Base-by-base conservation (phyloP, 2,888 invertebrate genomes). In the Junonia oenone region DNA sequence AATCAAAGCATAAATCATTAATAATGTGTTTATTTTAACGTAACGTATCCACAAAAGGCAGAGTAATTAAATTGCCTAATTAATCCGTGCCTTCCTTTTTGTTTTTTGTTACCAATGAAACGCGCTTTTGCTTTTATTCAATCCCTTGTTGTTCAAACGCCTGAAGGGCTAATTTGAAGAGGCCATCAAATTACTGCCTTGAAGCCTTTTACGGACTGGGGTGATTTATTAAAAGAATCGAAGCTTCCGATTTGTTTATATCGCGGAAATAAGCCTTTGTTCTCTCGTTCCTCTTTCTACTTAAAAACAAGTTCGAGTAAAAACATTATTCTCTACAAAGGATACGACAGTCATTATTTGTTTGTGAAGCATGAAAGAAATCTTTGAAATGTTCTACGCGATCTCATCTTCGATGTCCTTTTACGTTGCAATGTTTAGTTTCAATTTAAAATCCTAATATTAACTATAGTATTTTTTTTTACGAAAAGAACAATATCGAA, bases 171-270 rank as follows among this genome's bases (percentile, higher is more conserved):
- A 74, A 75, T 81, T 78, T 72, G 70, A 70, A 74, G 69, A 71
- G 70, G 66, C 71, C 74, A 76, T 80, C 74, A 68, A 75, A 78
- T 79, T 82, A 74, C 78, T 64, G 65, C 65, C 66, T 59, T 46
- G 65, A 64, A 69, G 68, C 68, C 68, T 65, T 75, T 69, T 70
- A 68, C 68, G 60, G 71, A 71, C 71, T 70, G 59, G 56, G 63
- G 66, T 66, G 72, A 75, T 76, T 76, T 73, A 72, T 72, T 75
- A 67, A 68, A 71, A 69, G 65, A 68, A 64, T 61, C 64, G 52
- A 64, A 64, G 66, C 64, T 62, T 50, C 63, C 66, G 58, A 61
- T 61, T 62, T 62, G 55, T 65, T 62, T 63, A 38, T 59, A 60
- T 55, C 54, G 35, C 51, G 58, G 59, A 63, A 64, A 58, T 62